Percentiles rank a stretch among this genome's conserved stretches.
These are phyloP conservation scores for Onychomys arenicola DNA, from an alignment of 2,797 vertebrate species.

Conservation along the genomic window DNA sequence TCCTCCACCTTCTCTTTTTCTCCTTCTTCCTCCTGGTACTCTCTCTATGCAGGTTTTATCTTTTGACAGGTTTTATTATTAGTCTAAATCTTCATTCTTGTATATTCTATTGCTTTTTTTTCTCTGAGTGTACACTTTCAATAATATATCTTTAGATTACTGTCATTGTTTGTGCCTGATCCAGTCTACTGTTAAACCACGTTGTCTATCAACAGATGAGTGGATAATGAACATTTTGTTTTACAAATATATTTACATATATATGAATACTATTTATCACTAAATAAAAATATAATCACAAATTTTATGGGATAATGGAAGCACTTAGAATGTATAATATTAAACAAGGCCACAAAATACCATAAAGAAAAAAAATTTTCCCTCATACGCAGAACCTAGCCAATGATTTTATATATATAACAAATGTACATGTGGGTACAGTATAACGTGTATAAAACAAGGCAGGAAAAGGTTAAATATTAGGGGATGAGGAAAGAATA, in stretches of 20 bases:
- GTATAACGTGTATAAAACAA: neutral
- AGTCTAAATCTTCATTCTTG: neutral
- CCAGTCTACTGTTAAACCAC: neutral
- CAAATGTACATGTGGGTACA: neutral
- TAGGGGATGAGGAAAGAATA: neutral
- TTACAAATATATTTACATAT: neutral
- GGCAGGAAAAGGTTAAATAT: neutral
- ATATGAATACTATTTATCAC: neutral
- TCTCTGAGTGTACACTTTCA: neutral
- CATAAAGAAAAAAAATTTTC: neutral
- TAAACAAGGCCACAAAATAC: neutral
- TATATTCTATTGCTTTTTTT: neutral
- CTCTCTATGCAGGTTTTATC: neutral
- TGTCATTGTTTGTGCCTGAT: neutral
- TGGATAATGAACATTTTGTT: neutral
- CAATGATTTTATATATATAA: neutral
- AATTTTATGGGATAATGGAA: neutral
- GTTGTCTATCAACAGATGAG: neutral
- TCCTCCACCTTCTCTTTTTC: neutral
- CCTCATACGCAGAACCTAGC: neutral
- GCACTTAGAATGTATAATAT: neutral
- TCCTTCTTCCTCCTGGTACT: neutral
- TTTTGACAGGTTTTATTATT: neutral
- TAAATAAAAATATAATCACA: neutral
- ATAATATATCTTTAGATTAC: neutral